These are phyloP conservation scores for Spongilla lacustris DNA, from an alignment of 37 sponge, comb jelly and placozoan genomes.

Conservation along the genomic window DNA sequence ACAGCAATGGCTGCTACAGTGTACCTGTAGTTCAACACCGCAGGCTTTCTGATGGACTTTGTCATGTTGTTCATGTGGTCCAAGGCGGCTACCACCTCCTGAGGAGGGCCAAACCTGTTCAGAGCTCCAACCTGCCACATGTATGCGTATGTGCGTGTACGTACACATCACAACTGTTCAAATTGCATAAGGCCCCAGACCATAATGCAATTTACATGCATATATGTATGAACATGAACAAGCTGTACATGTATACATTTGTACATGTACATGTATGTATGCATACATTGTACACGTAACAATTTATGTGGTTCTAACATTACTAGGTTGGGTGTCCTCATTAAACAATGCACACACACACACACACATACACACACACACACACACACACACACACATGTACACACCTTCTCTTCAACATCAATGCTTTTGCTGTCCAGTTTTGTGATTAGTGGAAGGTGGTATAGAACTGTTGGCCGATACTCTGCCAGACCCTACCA, in stretches of 20 bases:
- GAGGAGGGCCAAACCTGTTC: conserved; percentile 61
- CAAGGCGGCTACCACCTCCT: conserved; percentile 58
- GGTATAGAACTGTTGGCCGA: conserved; percentile 36
- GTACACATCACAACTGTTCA: too few species aligned
- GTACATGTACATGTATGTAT: too few species aligned
- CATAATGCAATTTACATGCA: background rate
- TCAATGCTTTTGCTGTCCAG: conserved; percentile 49
- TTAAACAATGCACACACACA: background rate
- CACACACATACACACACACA: background rate
- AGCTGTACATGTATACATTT: background rate
- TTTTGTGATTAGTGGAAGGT: conserved; percentile 25
- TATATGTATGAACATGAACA: background rate
- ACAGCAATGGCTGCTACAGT: too few species aligned
- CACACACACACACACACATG: background rate
- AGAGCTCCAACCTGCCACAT: conserved; percentile 53
- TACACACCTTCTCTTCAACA: conserved; percentile 59
- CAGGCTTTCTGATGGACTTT: conserved; percentile 42
- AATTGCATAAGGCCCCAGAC: too few species aligned
- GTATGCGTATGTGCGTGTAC: background rate
- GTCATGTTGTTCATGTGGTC: conserved; percentile 68
- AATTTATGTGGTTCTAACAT: background rate
- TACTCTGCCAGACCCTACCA: conserved; percentile 46
- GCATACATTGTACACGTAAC: too few species aligned
- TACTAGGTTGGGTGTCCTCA: too few species aligned
- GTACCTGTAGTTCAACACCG: conserved; percentile 81